These are phyloP conservation scores for Kryphioiulus occultus DNA, from an alignment of 2,888 invertebrate species.

Conservation along the genomic window DNA sequence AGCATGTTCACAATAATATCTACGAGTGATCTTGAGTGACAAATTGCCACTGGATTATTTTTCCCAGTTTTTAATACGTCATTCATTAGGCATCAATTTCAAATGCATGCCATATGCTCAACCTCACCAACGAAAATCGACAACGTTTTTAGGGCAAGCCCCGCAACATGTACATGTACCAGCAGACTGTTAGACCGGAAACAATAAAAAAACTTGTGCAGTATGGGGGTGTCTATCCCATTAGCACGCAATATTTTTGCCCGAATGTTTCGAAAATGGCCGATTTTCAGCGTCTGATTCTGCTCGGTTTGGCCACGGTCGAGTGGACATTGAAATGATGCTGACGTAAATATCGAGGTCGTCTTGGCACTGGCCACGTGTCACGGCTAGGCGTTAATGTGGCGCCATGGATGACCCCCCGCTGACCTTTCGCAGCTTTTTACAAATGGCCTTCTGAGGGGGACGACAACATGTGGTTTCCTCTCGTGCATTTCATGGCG, in stretches of 20 bases:
- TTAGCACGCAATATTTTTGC: slow-evolving; percentile 9
- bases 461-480: slow-evolving; percentile 32
- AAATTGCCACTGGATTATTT: slow-evolving; percentile 10
- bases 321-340: slow-evolving; percentile 10
- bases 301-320: neutral
- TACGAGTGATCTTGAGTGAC: neutral
- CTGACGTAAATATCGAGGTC: neutral
- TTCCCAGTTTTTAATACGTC: slow-evolving; percentile 3
- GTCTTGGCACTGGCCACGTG: slow-evolving; percentile 1
- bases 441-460: slow-evolving; percentile 14
- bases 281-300: neutral
- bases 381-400: slow-evolving; percentile 26
- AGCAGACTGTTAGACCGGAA: neutral
- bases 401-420: neutral
- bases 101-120: slow-evolving; percentile 27
- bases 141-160: neutral
- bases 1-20: neutral
- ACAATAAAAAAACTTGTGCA: slow-evolving; percentile 20
- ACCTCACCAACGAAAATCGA: neutral
- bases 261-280: neutral
- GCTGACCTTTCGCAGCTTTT: slow-evolving; percentile 40
- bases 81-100: slow-evolving; percentile 14
- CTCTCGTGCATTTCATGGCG: slow-evolving; percentile 14
- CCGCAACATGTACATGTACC: neutral
- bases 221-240: neutral